phyloP scores from a whole-genome alignment of 2,888 invertebrate species.

The Drosophila meridionalis region DNA sequence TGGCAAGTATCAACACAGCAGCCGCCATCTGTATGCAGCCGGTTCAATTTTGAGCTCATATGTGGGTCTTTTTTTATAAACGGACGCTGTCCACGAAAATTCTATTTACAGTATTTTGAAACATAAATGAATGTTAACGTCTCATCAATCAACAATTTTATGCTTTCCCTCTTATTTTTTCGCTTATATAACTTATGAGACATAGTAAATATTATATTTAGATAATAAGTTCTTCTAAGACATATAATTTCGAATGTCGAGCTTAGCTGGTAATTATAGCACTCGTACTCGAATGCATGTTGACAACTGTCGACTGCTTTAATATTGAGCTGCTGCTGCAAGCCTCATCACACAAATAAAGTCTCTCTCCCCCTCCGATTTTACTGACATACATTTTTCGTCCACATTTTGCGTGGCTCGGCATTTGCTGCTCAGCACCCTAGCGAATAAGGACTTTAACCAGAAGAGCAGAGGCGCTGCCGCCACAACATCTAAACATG shows the following conservation, averaged over 20 bases:
- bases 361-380: constrained; percentile 10
- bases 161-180: background rate
- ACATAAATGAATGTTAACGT: background rate
- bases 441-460: constrained; percentile 21
- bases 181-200: background rate
- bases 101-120: constrained; percentile 21
- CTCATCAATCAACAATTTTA: background rate
- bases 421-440: constrained; percentile 14
- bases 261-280: constrained; percentile 4
- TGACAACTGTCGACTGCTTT: constrained; percentile 64
- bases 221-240: background rate
- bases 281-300: background rate
- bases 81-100: constrained; percentile 38
- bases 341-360: constrained; percentile 15
- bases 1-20: constrained; percentile 11
- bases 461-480: background rate
- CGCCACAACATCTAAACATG: constrained; percentile 19
- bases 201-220: background rate
- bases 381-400: constrained; percentile 63
- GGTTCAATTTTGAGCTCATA: constrained; percentile 13
- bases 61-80: constrained; percentile 40
- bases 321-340: constrained; percentile 49
- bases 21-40: constrained; percentile 34
- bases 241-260: background rate
- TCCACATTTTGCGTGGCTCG: constrained; percentile 25